Base-by-base conservation (phyloP, 2,797 vertebrate genomes). In the Enteromius radiatus region DNA sequence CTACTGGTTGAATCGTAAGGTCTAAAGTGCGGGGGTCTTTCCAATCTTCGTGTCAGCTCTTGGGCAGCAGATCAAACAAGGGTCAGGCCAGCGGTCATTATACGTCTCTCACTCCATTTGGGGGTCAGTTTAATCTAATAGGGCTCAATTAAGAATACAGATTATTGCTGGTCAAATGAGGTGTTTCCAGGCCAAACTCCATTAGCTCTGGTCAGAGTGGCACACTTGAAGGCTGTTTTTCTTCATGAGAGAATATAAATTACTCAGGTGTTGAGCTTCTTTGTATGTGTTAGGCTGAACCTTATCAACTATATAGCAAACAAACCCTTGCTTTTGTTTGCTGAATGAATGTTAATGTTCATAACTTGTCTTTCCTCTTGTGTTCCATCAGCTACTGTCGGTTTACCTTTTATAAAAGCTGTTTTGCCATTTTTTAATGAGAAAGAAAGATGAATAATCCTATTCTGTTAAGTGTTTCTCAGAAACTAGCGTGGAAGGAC, bases 31-130 rank as follows among this genome's bases (percentile, higher is more conserved):
- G 81, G 87, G 82, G 82, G 56, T 33, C 87, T 87, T 88, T 89
- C 90, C 87, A 91, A 93, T 93, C 90, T 91, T 89, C 77, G 71
- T 91, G 90, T 93, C 90, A 92, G 64, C 83, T 88, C 41, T 52
- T 85, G 75, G 74, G 68, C 81, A 82, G 85, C 81, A 83, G 89
- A 90, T 93, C 88, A 91, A 84, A 90, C 84, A 73, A 78, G 76
- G 86, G 90, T 89, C 73, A 85, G 38, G 81, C 52, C 80, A 14
- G 47, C 67, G 26, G 75, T 76, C 87, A 86, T 85, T 84, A 82
- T 36, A 45, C 43, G 15, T 43, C 73, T 77, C 63, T 87, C 88
- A 88, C 87, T 84, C 89, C 88, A 81, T 89, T 85, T 80, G 77
- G 81, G 81, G 73, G 79, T 69, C 81, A 54, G 70, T 82, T 79